Percentiles rank a stretch among this genome's conserved stretches.
phyloP scores from a whole-genome alignment of 2,888 invertebrate species.

The Helicoverpa assulta region DNA sequence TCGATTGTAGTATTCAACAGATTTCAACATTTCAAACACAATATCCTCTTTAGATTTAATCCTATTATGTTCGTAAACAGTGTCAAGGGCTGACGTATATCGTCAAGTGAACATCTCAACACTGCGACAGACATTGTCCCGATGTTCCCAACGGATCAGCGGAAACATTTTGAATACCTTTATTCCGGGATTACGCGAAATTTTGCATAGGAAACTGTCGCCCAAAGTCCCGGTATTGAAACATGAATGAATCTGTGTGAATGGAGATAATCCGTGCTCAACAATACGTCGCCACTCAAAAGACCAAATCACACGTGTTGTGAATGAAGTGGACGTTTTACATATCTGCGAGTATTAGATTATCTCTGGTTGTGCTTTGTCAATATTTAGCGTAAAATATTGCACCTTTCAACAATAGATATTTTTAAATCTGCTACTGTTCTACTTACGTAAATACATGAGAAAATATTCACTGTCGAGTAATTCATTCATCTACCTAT shows the following conservation, averaged over 20 bases:
- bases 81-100: conserved; percentile 78
- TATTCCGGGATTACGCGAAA: conserved; percentile 88
- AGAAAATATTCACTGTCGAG: background rate
- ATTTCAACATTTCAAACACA: conserved; percentile 77
- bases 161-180: conserved; percentile 86
- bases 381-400: conserved; percentile 54
- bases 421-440: background rate
- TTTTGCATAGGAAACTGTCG: conserved; percentile 89
- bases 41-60: conserved; percentile 80
- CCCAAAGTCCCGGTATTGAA: conserved; percentile 82
- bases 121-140: conserved; percentile 72
- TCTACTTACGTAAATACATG: background rate
- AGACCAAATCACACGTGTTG: conserved; percentile 84
- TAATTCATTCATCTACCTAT: background rate
- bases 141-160: conserved; percentile 70
- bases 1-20: conserved; percentile 67
- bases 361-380: conserved; percentile 71
- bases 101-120: conserved; percentile 85
- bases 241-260: conserved; percentile 74
- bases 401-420: conserved; percentile 47
- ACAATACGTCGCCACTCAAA: conserved; percentile 80
- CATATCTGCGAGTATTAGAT: conserved; percentile 74
- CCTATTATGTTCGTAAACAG: conserved; percentile 87
- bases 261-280: conserved; percentile 76
- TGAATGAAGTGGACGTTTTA: conserved; percentile 82